Evolutionary conservation across 2,797 vertebrate species (phyloP), one percentile per base, ranked within the genome.

Genomic region (Gadopsis marmoratus): DNA sequence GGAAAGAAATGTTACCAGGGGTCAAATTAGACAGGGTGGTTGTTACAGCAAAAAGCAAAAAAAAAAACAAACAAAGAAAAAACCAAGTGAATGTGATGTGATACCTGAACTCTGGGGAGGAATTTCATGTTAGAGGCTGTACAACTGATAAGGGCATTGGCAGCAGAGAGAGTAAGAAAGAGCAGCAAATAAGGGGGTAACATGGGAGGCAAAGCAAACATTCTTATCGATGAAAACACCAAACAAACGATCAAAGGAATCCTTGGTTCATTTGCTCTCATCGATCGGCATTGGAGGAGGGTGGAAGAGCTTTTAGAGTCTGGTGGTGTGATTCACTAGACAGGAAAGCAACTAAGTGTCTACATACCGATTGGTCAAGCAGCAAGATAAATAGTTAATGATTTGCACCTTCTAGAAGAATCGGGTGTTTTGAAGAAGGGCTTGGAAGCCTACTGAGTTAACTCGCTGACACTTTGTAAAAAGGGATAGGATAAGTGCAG

Each of bases 341-440:
- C 74, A 80, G 82, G 85, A 92, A 88, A 93, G 88, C 85, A 86
- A 87, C 79, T 55, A 62, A 72, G 64, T 45, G 81, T 78, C 78
- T 50, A 33, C 67, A 55, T 70, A 82, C 72, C 13, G 74, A 88
- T 89, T 82, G 84, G 89, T 75, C 83, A 51, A 73, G 76, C 86
- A 72, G 86, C 63, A 68, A 81, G 91, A 93, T 92, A 91, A 93
- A 87, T 78, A 91, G 93, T 93, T 93, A 93, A 94, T 94, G 86
- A 94, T 93, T 89, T 88, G 86, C 81, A 74, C 87, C 80, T 86
- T 86, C 67, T 67, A 75, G 68, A 90, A 73, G 85, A 87, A 81
- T 68, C 43, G 55, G 75, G 83, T 60, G 73, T 76, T 91, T 84
- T 88, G 64, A 81, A 85, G 79, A 76, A 88, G 71, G 73, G 75